Evolutionary conservation across 23 tunicate genomes (phyloP), one percentile per base, ranked within the genome.

Genomic region (Aplidium turbinatum): DNA sequence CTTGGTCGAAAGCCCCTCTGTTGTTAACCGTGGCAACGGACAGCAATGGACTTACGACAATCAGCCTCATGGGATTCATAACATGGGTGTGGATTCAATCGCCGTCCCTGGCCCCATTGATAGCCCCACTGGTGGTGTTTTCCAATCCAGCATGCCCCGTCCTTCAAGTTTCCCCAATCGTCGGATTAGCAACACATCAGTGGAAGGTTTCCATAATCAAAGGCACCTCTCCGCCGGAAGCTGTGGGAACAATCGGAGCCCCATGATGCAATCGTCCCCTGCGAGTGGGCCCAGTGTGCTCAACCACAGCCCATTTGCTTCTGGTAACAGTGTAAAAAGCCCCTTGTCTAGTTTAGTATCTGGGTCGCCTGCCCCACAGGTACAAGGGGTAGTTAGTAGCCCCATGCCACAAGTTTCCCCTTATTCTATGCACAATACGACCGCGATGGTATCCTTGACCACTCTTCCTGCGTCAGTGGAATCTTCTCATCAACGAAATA

Each of bases 201-300:
- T 38, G 39, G 78, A 72, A n/a, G 31, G 73, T 61, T 81, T 71
- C 25, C 73, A 25, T 7, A 1, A 38, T 57, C 77, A 65, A 38
- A 35, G 72, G 7, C 72, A 65, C 28, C 22, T 65, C 9, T 65
- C 72, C 25, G 72, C 22, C 5, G 72, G 72, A 65, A 80, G 65
- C 39, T 33, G 69, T 9, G 46, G 69, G 11, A 81, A 35, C 58
- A 80, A 30, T 40, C 78, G 54, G 9, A 81, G 87, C 35, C 87
- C 87, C 22, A 81, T 81, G 79, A 48, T 72, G 79, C 87, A 72
- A 58, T 25, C 70, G 20, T 72, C 87, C 22, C 73, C 87, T 16
- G 73, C 70, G 1, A 73, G 77, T 1, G 77, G 39, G 1, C 33
- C 50, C 5, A 24, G 26, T 6, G 21, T 79, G 7, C 82, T 46